These are phyloP conservation scores for Coreoperca whiteheadi DNA, from an alignment of 2,113 vertebrate species.

Conservation along the genomic window DNA sequence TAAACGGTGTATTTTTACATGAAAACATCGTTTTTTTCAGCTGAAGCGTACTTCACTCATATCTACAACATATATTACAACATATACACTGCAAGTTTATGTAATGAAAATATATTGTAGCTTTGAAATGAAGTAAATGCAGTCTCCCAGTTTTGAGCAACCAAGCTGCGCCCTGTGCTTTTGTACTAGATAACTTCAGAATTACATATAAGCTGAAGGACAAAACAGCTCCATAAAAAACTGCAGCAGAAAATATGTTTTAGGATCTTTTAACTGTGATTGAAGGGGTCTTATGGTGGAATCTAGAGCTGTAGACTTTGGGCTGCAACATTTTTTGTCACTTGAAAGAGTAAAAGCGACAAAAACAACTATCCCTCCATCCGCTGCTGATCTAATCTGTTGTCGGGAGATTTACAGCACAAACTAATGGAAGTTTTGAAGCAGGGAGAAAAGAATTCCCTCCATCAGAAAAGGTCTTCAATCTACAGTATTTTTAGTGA, in stretches of 20 bases:
- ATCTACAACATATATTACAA: background rate
- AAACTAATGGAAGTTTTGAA: constrained; percentile 59
- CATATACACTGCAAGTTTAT: background rate
- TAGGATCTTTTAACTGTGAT: background rate
- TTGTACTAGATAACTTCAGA: background rate
- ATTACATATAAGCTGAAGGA: background rate
- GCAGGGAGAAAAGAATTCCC: constrained; percentile 25
- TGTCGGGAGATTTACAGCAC: constrained; percentile 55
- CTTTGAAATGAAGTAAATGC: background rate
- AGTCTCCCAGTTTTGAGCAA: background rate
- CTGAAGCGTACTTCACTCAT: background rate
- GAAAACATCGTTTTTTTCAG: background rate
- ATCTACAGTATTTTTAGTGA: constrained; percentile 49
- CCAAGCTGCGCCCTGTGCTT: background rate
- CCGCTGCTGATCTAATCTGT: constrained; percentile 38
- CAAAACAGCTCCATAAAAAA: background rate
- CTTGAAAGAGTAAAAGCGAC: constrained; percentile 6
- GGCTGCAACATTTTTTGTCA: background rate
- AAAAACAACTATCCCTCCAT: constrained; percentile 26
- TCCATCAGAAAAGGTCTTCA: constrained; percentile 39
- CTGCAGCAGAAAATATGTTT: background rate
- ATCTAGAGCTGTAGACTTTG: background rate
- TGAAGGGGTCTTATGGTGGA: background rate
- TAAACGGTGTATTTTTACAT: background rate
- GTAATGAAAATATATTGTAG: background rate